phyloP scores from a whole-genome alignment of 2,797 vertebrate genomes.

The Petrocephalus sullivani region DNA sequence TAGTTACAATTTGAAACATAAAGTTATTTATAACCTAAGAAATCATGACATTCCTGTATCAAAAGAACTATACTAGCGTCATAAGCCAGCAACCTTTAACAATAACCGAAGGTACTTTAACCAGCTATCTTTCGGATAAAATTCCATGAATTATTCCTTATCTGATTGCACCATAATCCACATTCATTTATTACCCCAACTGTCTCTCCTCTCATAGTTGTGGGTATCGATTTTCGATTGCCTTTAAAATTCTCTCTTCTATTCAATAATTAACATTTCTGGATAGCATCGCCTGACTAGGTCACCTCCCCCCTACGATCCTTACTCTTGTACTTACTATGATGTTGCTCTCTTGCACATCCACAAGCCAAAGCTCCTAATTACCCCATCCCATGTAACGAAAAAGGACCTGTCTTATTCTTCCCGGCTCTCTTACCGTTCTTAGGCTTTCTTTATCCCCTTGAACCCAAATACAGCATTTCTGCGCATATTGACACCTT shows the following conservation, averaged over 20 bases:
- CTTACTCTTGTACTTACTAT: neutral
- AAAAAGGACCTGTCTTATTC: neutral
- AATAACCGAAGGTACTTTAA: neutral
- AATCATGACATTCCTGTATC: neutral
- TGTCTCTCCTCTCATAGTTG: neutral
- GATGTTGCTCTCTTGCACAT: neutral
- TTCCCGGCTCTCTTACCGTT: neutral
- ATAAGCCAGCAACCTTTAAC: neutral
- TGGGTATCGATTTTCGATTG: no score
- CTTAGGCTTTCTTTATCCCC: neutral
- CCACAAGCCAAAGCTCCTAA: neutral
- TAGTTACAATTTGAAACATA: neutral
- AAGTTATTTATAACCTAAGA: neutral
- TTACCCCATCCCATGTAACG: neutral
- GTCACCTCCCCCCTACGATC: neutral
- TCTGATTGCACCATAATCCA: no score
- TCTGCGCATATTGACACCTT: neutral
- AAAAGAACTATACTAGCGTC: neutral
- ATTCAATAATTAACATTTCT: no score
- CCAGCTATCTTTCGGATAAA: neutral
- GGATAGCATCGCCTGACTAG: neutral
- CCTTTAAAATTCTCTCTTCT: no score
- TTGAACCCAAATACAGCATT: neutral
- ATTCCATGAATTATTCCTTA: no score
- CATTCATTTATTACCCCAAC: no score